These are phyloP conservation scores for Sminthopsis crassicaudata DNA, from an alignment of 2,113 vertebrate species.

Conservation along the genomic window DNA sequence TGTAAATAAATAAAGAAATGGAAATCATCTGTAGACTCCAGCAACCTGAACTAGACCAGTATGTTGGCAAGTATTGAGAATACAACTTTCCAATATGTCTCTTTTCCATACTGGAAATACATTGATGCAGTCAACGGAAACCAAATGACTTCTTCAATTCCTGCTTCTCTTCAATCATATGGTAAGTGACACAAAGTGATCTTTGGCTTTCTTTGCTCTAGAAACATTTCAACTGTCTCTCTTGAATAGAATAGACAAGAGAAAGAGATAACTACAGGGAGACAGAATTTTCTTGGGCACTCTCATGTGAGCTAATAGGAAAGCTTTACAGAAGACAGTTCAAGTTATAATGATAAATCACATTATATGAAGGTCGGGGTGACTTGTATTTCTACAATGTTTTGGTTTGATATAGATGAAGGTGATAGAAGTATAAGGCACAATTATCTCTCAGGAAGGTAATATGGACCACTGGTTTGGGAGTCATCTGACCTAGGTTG, in stretches of 20 bases:
- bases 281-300: background rate
- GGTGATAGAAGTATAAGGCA: background rate
- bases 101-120: background rate
- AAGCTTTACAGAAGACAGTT: background rate
- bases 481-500: background rate
- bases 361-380: background rate
- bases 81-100: background rate
- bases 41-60: background rate
- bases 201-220: background rate
- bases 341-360: background rate
- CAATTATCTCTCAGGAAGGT: background rate
- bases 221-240: background rate
- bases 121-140: background rate
- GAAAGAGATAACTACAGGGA: conserved; percentile 2
- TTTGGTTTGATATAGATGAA: background rate
- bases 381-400: background rate
- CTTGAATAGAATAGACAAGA: background rate
- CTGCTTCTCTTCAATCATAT: background rate
- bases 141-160: background rate
- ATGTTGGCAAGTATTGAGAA: background rate
- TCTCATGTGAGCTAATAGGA: conserved; percentile 9
- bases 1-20: background rate
- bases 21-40: background rate
- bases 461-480: background rate
- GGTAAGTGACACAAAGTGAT: conserved; percentile 13